These are phyloP conservation scores for Sialis lutaria DNA, from an alignment of 2,888 invertebrate species.

Conservation along the genomic window DNA sequence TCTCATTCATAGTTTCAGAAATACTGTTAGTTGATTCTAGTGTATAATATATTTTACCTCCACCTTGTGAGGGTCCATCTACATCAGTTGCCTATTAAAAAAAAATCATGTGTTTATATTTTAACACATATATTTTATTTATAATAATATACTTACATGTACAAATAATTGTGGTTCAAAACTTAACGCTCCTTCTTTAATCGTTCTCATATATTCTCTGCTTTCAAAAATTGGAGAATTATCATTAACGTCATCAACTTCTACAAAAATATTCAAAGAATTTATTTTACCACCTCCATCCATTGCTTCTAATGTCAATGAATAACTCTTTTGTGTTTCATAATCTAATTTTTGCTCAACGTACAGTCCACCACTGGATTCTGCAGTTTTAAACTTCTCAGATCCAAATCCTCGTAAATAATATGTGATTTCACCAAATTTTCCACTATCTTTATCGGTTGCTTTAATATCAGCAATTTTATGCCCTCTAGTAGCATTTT, in stretches of 20 bases:
- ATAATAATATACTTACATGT: conserved; percentile 25
- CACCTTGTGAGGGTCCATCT: conserved; percentile 57
- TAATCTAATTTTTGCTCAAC: conserved; percentile 52
- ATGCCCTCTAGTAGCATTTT: conserved; percentile 41
- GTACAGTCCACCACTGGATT: conserved; percentile 44
- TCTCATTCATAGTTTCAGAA: conserved; percentile 32
- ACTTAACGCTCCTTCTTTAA: conserved; percentile 55
- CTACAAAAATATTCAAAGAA: conserved; percentile 50
- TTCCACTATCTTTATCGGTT: conserved; percentile 53
- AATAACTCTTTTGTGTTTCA: conserved; percentile 64
- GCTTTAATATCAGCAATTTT: conserved; percentile 49
- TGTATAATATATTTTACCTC: conserved; percentile 45
- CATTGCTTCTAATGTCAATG: conserved; percentile 58
- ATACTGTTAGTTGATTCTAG: conserved; percentile 52
- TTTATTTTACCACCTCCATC: conserved; percentile 64
- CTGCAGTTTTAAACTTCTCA: conserved; percentile 54
- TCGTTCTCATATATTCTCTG: conserved; percentile 51
- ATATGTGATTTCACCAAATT: conserved; percentile 55
- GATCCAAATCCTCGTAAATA: conserved; percentile 62
- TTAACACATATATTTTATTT: conserved; percentile 1
- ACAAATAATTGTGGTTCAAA: conserved; percentile 69
- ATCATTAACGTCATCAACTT: conserved; percentile 59
- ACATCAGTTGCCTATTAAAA: conserved; percentile 47
- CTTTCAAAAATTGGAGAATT: conserved; percentile 56
- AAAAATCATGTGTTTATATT: background rate